Conservation (phyloP, 2,888 invertebrate genomes). For the Agriotes lineatus region DNA sequence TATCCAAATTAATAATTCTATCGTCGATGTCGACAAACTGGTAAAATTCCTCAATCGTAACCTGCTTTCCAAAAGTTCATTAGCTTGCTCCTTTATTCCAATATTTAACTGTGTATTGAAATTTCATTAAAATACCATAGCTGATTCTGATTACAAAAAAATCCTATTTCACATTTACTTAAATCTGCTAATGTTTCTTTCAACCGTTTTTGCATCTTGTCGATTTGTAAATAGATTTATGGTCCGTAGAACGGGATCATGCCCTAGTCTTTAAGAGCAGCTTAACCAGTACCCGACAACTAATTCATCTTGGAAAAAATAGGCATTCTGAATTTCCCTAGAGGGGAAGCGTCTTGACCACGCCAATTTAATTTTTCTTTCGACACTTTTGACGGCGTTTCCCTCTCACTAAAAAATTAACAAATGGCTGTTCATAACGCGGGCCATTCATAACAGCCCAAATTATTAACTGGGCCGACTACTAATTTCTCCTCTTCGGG, state of each 20-base stretch:
- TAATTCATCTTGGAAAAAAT: neutral
- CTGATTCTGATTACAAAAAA: too few relatives aligned
- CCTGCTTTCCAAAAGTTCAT: too few relatives aligned
- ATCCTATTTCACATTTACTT: too few relatives aligned
- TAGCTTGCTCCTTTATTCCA: too few relatives aligned
- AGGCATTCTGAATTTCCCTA: neutral
- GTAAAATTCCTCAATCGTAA: too few relatives aligned
- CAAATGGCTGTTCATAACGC: too few relatives aligned
- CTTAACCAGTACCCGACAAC: neutral
- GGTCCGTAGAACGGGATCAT: neutral
- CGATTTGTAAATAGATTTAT: neutral
- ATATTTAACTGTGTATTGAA: too few relatives aligned
- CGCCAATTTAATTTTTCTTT: neutral
- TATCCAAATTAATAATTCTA: too few relatives aligned
- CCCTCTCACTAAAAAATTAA: too few relatives aligned
- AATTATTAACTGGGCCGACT: neutral
- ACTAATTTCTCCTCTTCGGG: neutral
- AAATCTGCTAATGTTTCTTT: too few relatives aligned
- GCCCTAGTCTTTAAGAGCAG: neutral
- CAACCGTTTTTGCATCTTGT: neutral
- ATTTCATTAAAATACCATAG: too few relatives aligned
- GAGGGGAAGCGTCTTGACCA: neutral
- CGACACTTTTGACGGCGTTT: neutral
- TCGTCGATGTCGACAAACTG: too few relatives aligned
- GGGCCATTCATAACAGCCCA: neutral